These are phyloP conservation scores for Xenopus borealis DNA, from an alignment of 2,113 vertebrate genomes.

Conservation along the genomic window DNA sequence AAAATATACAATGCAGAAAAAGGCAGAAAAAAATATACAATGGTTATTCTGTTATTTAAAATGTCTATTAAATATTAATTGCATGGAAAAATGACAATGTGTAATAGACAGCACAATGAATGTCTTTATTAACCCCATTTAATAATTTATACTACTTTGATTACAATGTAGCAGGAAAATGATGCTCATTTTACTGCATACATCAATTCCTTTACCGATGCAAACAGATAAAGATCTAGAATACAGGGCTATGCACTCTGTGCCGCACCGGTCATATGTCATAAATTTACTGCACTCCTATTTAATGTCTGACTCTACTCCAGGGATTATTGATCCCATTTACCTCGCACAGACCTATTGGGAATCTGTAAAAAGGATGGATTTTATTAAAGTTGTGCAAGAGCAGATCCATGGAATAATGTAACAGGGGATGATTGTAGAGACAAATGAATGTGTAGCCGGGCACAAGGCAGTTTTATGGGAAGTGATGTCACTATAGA, in stretches of 20 bases:
- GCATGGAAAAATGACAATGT: constrained; percentile 7
- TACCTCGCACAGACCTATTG: neutral
- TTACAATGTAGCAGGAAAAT: constrained; percentile 1
- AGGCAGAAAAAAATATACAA: no score
- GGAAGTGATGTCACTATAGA: no score
- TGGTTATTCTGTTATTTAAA: constrained; percentile 28
- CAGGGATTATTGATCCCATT: neutral
- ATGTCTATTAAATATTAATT: constrained; percentile 21
- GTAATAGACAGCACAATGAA: constrained; percentile 19
- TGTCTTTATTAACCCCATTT: constrained; percentile 6
- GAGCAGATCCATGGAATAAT: neutral
- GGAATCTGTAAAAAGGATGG: neutral
- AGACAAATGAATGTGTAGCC: no score
- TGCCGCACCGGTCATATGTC: neutral
- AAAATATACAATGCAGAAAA: no score
- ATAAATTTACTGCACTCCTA: neutral
- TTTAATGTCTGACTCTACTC: neutral
- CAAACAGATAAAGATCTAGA: neutral
- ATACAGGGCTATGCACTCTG: neutral
- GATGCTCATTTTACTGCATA: neutral
- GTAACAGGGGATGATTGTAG: no score
- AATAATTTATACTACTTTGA: constrained; percentile 25
- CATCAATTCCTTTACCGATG: neutral
- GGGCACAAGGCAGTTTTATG: no score
- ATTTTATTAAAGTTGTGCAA: neutral